A percentile compares a stretch with the other conserved stretches of the same genome.
Evolutionary conservation across 2,888 invertebrate genomes (phyloP).

Genomic region (Agrenia bidenticulata): DNA sequence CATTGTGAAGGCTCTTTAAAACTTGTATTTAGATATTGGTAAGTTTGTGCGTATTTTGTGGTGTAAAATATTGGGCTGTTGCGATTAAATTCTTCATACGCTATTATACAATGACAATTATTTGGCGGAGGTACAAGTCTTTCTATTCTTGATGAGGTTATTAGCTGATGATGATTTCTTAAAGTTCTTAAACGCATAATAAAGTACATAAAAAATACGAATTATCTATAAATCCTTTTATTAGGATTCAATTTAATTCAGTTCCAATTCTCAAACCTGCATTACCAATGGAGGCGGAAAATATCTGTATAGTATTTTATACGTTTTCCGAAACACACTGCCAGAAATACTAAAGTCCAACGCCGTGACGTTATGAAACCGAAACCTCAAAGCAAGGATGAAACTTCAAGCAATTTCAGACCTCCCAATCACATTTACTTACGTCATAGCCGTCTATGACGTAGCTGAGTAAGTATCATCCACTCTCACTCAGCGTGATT

Average conservation of each 20-base stretch:
- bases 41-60: no score
- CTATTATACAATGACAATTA: constrained; percentile 53
- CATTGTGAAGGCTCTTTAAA: constrained; percentile 7
- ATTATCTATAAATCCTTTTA: background rate
- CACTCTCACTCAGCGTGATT: no score
- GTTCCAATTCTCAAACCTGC: background rate
- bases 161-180: constrained; percentile 58
- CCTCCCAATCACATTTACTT: no score
- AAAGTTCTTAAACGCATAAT: constrained; percentile 57
- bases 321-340: constrained; percentile 62
- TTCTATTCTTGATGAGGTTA: constrained; percentile 58
- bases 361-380: constrained; percentile 63
- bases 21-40: no score
- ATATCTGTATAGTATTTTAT: constrained; percentile 62
- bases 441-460: no score
- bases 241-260: background rate
- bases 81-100: no score
- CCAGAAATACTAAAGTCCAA: constrained; percentile 60
- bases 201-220: constrained; percentile 5
- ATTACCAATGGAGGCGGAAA: constrained; percentile 57
- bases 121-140: constrained; percentile 59
- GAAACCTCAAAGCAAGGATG: constrained; percentile 64
- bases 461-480: no score
- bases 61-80: no score
- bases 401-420: no score